These are phyloP conservation scores for Homarus americanus DNA, from an alignment of 1,140 invertebrate species.

Conservation along the genomic window DNA sequence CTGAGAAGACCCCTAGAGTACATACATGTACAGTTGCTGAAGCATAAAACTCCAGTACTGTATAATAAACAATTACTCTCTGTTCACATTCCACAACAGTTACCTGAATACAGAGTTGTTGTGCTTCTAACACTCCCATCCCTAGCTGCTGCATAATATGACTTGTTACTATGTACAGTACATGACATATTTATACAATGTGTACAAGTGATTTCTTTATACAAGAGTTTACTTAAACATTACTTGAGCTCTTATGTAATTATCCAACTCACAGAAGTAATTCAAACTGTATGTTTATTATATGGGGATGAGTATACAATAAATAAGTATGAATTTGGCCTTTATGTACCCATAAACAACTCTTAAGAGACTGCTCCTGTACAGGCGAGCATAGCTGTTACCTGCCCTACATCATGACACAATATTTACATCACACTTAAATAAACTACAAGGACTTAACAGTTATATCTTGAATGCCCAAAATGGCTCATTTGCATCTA, in stretches of 20 bases:
- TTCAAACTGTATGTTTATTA: background rate
- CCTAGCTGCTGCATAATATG: constrained; percentile 1
- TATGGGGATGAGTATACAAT: background rate
- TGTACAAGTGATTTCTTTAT: constrained; percentile 25
- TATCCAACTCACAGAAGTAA: constrained; percentile 13
- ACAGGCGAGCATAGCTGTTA: background rate
- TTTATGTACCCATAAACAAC: background rate
- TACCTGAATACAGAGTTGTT: constrained; percentile 1
- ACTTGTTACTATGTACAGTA: constrained; percentile 2
- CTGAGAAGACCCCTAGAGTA: too few species aligned
- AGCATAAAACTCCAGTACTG: too few species aligned
- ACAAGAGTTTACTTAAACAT: constrained; percentile 36
- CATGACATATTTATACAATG: constrained; percentile 15
- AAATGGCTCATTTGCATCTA: background rate
- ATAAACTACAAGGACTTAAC: background rate
- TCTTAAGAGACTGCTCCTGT: background rate
- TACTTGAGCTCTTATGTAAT: constrained; percentile 42
- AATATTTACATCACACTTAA: background rate
- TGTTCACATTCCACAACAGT: background rate
- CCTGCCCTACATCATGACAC: background rate
- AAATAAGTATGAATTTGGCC: constrained; percentile 2
- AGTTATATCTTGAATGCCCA: background rate
- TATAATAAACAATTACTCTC: background rate
- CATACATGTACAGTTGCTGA: too few species aligned
- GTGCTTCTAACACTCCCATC: background rate